Evolutionary conservation across 2,888 invertebrate species (phyloP).

Genomic region (Dasysyrphus albostriatus): DNA sequence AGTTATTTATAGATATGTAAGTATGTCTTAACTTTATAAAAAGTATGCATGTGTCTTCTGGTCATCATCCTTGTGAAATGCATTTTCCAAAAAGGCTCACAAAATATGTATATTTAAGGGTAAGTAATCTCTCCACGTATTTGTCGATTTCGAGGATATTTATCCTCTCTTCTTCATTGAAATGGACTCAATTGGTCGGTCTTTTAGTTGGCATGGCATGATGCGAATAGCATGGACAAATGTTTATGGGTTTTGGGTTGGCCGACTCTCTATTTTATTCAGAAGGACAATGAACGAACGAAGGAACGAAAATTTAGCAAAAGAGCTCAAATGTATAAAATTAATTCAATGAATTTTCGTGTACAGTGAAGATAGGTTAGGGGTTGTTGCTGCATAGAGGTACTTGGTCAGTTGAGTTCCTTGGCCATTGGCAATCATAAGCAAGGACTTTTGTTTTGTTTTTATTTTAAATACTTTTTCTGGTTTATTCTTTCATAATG

Average conservation of each 20-base stretch:
- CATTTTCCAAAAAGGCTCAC: constrained; percentile 33
- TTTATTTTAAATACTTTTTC: neutral
- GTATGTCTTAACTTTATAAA: neutral
- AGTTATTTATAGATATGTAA: too few relatives aligned
- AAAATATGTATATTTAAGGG: constrained; percentile 23
- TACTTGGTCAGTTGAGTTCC: constrained; percentile 68
- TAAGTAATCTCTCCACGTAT: constrained; percentile 39
- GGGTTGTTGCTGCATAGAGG: constrained; percentile 53
- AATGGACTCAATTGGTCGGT: constrained; percentile 38
- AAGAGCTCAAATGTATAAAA: constrained; percentile 60
- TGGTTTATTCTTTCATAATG: neutral
- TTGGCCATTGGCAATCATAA: constrained; percentile 55
- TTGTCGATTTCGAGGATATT: constrained; percentile 33
- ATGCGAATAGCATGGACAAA: constrained; percentile 14
- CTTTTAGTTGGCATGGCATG: neutral
- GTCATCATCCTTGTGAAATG: constrained; percentile 35
- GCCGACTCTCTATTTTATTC: constrained; percentile 23
- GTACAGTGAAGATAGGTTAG: constrained; percentile 47
- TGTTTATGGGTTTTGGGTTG: constrained; percentile 24
- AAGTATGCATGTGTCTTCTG: constrained; percentile 34
- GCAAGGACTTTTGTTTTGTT: constrained; percentile 34
- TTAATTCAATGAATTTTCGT: constrained; percentile 55
- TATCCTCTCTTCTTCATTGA: constrained; percentile 8
- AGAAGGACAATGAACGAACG: constrained; percentile 51
- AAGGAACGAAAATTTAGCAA: constrained; percentile 32